Evolutionary conservation across 1,140 invertebrate genomes (phyloP).

Genomic region (Drosophila hydei): DNA sequence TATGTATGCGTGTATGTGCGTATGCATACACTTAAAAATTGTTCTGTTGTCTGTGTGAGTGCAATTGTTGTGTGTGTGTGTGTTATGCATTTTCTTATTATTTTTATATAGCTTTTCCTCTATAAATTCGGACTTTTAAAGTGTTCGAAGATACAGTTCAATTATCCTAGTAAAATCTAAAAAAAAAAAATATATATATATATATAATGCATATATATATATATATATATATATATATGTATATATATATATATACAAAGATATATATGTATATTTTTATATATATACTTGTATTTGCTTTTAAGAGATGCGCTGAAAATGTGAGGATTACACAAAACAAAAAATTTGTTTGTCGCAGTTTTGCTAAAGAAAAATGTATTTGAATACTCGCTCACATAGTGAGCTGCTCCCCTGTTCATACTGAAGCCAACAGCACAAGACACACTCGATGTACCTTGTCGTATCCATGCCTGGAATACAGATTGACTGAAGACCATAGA

Average conservation of each 20-base stretch:
- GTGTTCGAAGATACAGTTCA: constrained; percentile 74
- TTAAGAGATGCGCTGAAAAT: constrained; percentile 37
- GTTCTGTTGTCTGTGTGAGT: constrained; percentile 36
- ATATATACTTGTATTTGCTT: constrained; percentile 10
- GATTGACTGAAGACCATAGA: not conserved
- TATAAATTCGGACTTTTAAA: constrained; percentile 78
- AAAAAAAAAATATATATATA: constrained; percentile 53
- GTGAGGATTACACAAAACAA: constrained; percentile 14
- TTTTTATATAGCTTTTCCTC: constrained; percentile 21
- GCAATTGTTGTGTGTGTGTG: constrained; percentile 58
- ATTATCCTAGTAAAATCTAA: constrained; percentile 75
- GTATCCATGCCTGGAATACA: too few relatives aligned
- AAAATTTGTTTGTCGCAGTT: constrained; percentile 15
- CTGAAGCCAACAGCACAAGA: too few relatives aligned
- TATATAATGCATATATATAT: not conserved
- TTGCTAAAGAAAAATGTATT: constrained; percentile 24
- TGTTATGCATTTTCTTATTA: constrained; percentile 30
- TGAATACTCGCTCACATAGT: not conserved
- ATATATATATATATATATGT: constrained; percentile 18
- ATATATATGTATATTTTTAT: not conserved
- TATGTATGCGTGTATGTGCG: constrained; percentile 12
- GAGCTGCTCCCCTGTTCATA: constrained; percentile 21
- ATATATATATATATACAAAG: constrained; percentile 17
- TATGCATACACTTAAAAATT: constrained; percentile 54
- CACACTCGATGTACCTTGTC: too few relatives aligned